phyloP scores from a whole-genome alignment of 1,140 invertebrate species.

The Apis mellifera region Amel_HAv3.1 CM009937.2:13767001-13767500 shows the following conservation, averaged over 20 bases:
- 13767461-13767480: background rate
- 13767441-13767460: conserved; percentile 17
- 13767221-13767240: background rate
- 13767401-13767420: conserved; percentile 51
- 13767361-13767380: background rate
- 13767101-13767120: background rate
- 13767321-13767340: conserved; percentile 29
- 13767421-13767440: conserved; percentile 11
- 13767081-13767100: background rate
- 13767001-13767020: conserved; percentile 38
- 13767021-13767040: conserved; percentile 3
- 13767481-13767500: conserved; percentile 9
- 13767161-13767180: conserved; percentile 25
- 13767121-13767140: background rate
- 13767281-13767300: background rate
- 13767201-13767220: background rate
- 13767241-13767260: background rate
- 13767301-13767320: background rate
- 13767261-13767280: too few relatives aligned
- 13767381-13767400: conserved; percentile 38
- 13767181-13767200: background rate
- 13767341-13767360: background rate
- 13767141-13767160: conserved; percentile 5
- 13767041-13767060: background rate
- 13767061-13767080: background rate